These are phyloP conservation scores for Nemurella pictetii DNA, from an alignment of 2,888 invertebrate genomes.

Conservation along the genomic window DNA sequence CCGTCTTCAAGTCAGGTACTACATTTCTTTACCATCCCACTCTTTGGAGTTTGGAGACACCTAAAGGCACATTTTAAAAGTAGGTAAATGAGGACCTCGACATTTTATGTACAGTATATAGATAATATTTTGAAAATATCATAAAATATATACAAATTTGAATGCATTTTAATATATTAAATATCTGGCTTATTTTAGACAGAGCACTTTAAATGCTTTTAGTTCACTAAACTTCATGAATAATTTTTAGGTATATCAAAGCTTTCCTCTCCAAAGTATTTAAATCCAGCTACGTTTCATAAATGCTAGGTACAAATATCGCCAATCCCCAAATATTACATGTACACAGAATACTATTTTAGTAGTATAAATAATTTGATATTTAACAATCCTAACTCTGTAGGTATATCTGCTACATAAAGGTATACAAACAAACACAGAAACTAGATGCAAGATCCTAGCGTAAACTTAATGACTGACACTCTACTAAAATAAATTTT, in stretches of 20 bases:
- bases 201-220: background rate
- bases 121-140: conserved; percentile 1
- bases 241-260: background rate
- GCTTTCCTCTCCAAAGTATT: background rate
- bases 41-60: too few relatives aligned
- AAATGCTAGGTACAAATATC: background rate
- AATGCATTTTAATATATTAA: conserved; percentile 1
- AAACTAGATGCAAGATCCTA: background rate
- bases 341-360: background rate
- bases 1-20: too few relatives aligned
- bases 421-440: background rate
- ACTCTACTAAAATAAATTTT: background rate
- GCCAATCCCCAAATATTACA: background rate
- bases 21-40: too few relatives aligned
- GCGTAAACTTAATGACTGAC: background rate
- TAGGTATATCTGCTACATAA: background rate
- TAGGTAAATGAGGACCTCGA: too few relatives aligned
- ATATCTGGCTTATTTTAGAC: background rate
- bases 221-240: background rate
- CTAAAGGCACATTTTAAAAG: too few relatives aligned
- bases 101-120: too few relatives aligned
- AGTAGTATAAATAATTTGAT: background rate
- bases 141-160: conserved; percentile 22
- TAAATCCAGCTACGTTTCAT: background rate
- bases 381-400: background rate